Evolutionary conservation across 2,797 vertebrate species (phyloP), one percentile per base, ranked within the genome.

Genomic region (Novumbra hubbsi): DNA sequence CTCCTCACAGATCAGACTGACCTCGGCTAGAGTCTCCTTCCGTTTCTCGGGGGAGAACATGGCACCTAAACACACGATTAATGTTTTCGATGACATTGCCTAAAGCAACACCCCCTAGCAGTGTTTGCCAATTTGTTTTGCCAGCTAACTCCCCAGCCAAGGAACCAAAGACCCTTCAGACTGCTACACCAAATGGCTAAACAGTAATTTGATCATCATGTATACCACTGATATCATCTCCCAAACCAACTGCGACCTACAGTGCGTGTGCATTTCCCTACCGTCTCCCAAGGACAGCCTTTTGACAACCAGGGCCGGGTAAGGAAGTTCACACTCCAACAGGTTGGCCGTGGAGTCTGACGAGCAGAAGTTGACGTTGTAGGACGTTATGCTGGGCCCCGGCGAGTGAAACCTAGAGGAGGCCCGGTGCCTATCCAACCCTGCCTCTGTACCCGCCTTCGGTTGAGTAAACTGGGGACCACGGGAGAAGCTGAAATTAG

Each of bases 1-100:
- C 78, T 97, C 96, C 60, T 96, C 95, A 38, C 91, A 93, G 82
- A 95, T 94, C 28, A 95, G 80, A 69, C 89, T 93, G 72, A 91
- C 81, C 0, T 95, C 89, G 0, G 85, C 70, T 55, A 78, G 75
- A 0, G 52, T 85, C 8, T 92, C 91, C 17, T 83, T 88, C 81
- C 73, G 87, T 69, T 49, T 76, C 4, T 87, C 88, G 0, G 70
- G 45, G 9, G 82, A 32, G 55, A 71, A 52, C 0, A 83, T 73
- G 19, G 81, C 74, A 72, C 87, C 91, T 88, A 71, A n/a, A 64
- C 68, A 38, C 68, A 65, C 41, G n/a, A n/a, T n/a, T n/a, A n/a
- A n/a, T n/a, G n/a, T n/a, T n/a, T n/a, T n/a, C n/a, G n/a, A n/a
- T n/a, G n/a, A n/a, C n/a, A n/a, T n/a, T n/a, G n/a, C n/a, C 11